These are phyloP conservation scores for Sphaeramia orbicularis DNA, from an alignment of 2,797 vertebrate genomes.

Conservation along the genomic window DNA sequence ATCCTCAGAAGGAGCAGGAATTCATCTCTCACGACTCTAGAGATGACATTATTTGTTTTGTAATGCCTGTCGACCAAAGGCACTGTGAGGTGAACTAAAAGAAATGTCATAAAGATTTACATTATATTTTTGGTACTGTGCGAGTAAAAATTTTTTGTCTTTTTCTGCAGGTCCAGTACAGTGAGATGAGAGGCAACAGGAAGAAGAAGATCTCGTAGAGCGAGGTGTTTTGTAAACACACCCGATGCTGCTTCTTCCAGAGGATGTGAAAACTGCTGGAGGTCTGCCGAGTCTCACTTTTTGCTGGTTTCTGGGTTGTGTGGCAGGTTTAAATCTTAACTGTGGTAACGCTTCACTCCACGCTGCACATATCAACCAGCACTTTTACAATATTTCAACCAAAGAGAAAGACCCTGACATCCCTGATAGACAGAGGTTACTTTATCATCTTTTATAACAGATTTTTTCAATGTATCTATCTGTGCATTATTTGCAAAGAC, in stretches of 20 bases:
- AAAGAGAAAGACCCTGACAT: conserved; percentile 35
- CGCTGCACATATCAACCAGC: conserved; percentile 1
- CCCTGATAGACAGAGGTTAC: conserved; percentile 3
- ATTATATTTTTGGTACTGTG: neutral
- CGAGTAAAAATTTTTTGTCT: neutral
- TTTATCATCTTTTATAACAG: conserved; percentile 17
- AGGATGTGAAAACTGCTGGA: neutral
- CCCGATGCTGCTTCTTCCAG: conserved; percentile 16
- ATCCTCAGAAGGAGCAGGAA: neutral
- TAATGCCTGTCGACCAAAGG: neutral
- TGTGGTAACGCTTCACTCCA: neutral
- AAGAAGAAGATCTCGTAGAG: conserved; percentile 88
- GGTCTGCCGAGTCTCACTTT: conserved; percentile 3
- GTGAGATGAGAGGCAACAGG: conserved; percentile 85
- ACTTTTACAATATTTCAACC: conserved; percentile 31
- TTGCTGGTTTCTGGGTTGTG: neutral
- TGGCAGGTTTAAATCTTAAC: conserved; percentile 14
- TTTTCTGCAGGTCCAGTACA: conserved; percentile 90
- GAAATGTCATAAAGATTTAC: neutral
- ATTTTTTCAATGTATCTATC: neutral
- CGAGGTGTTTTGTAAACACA: neutral
- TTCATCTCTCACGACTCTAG: neutral
- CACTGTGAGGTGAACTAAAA: neutral
- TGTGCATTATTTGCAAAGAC: conserved; percentile 32
- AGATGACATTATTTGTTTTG: conserved; percentile 2